Evolutionary conservation across 2,797 vertebrate species (phyloP), one percentile per base, ranked within the genome.

Genomic region (Melanotaenia pygmaea): DNA sequence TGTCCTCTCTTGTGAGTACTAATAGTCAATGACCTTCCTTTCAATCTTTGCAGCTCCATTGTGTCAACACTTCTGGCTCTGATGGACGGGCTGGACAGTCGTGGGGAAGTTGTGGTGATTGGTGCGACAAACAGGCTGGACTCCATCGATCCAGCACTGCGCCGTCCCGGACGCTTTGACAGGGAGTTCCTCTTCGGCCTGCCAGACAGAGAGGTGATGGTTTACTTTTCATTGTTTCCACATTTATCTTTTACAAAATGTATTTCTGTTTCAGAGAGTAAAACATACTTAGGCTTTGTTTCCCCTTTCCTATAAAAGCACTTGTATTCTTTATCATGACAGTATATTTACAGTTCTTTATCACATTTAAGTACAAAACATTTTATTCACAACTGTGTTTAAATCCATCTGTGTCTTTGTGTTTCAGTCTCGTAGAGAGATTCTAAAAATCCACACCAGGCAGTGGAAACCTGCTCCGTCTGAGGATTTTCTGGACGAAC

Each of bases 111-210:
- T 38, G 95, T 97, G 81, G 96, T 98, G 81, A 98, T 98, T 86
- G 97, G 97, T 89, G 97, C 97, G 87, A 98, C 97, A 64, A 98
- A 98, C 90, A 95, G 97, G 65, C 94, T 98, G 92, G 97, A 98
- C 91, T 96, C 96, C 88, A 97, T 98, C 88, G 97, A 98, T 90
- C 97, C 97, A 45, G 97, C 97, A 34, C 97, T 98, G 91, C 95
- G 97, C 86, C 95, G 97, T 83, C 97, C 97, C 7, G 97, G 97
- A 67, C 96, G 97, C 82, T 98, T 98, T 67, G 97, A 98, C 94
- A 94, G 97, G 90, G 97, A 98, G 92, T 98, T 98, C 87, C 95
- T 97, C 76, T 98, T 98, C 79, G 95, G 94, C 77, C 90, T 98
- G 83, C 97, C 97, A 14, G 96, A 98, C 93, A 93, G 95, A 93